Conservation (phyloP, 2,113 vertebrate genomes). For the Myotis yumanensis region DNA sequence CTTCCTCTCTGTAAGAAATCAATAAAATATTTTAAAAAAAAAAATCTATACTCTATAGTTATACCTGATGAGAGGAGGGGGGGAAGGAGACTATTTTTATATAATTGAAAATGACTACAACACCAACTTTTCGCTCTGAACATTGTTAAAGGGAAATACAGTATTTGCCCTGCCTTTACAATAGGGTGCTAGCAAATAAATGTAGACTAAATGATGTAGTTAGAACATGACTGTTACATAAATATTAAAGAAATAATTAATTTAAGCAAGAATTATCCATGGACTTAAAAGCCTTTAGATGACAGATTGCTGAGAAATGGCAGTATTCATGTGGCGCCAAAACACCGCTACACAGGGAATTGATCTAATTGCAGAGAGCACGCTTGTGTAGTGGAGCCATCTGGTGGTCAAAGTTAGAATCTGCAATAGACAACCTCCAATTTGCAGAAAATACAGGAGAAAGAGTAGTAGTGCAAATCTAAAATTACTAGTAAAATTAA, state of each 20-base stretch:
- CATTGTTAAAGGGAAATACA: background rate
- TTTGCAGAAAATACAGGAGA: background rate
- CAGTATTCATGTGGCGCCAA: background rate
- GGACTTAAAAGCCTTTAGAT: background rate
- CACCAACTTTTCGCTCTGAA: background rate
- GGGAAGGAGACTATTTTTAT: background rate
- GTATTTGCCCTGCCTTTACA: background rate
- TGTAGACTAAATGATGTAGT: background rate
- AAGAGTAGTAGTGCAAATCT: background rate
- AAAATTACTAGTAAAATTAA: background rate
- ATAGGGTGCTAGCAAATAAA: background rate
- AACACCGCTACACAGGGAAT: background rate
- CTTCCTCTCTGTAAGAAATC: too few relatives aligned
- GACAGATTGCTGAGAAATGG: background rate
- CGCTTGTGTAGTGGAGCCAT: background rate
- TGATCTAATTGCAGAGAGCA: background rate
- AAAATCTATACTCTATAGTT: background rate
- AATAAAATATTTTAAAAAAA: too few relatives aligned
- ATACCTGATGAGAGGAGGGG: background rate
- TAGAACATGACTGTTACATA: background rate
- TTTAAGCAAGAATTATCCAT: background rate
- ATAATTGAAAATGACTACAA: background rate
- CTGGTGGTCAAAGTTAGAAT: slow-evolving; percentile 2
- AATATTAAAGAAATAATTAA: background rate
- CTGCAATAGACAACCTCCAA: background rate